Evolutionary conservation across 1,140 invertebrate species (phyloP).

Genomic region (Ditylenchus dipsaci): DNA sequence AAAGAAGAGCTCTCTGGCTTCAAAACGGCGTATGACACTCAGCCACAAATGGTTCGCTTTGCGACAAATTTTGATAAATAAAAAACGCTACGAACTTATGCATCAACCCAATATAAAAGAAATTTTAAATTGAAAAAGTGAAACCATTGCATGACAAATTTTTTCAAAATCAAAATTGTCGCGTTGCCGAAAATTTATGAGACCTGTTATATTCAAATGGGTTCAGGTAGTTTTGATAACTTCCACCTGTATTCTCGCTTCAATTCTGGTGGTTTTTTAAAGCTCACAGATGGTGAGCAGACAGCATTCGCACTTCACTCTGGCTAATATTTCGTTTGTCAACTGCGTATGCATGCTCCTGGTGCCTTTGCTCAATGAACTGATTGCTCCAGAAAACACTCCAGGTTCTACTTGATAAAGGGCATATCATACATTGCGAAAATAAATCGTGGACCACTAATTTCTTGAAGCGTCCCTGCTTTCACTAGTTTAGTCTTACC

Average conservation of each 20-base stretch:
- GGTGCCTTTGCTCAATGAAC: conserved; percentile 47
- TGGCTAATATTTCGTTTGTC: conserved; percentile 55
- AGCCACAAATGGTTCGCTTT: too few relatives aligned
- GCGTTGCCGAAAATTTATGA: too few relatives aligned
- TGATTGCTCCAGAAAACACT: conserved; percentile 50
- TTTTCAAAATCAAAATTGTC: neutral
- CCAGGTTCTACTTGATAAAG: conserved; percentile 19
- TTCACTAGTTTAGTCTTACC: too few relatives aligned
- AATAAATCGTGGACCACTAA: too few relatives aligned
- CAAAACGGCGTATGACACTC: too few relatives aligned
- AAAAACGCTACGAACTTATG: too few relatives aligned
- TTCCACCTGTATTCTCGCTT: conserved; percentile 46
- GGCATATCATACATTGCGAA: too few relatives aligned
- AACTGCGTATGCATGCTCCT: conserved; percentile 56
- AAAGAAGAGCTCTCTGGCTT: too few relatives aligned
- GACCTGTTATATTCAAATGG: too few relatives aligned
- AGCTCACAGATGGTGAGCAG: conserved; percentile 50
- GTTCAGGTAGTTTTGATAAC: conserved; percentile 38
- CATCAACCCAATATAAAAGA: too few relatives aligned
- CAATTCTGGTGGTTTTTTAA: conserved; percentile 48
- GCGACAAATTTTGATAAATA: too few relatives aligned
- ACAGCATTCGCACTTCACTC: conserved; percentile 54
- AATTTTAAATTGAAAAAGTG: neutral
- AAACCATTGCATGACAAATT: neutral
- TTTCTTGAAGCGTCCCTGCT: too few relatives aligned